phyloP scores from a whole-genome alignment of 2,888 invertebrate species.

The Xylota segnis region DNA sequence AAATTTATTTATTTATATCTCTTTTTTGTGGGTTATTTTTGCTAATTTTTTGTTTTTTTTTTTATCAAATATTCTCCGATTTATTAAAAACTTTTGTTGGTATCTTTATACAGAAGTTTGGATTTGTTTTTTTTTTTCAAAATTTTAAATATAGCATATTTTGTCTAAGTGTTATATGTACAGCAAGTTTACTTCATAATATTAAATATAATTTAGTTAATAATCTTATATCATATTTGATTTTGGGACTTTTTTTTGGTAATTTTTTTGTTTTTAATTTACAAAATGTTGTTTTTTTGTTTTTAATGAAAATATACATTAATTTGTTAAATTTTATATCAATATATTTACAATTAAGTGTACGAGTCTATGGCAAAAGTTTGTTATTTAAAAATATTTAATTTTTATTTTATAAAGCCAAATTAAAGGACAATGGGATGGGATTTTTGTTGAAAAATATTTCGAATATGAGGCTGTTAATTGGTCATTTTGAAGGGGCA shows the following conservation, averaged over 20 bases:
- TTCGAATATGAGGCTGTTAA: conserved; percentile 8
- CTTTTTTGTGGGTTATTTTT: conserved; percentile 34
- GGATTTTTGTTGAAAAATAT: conserved; percentile 14
- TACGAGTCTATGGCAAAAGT: conserved; percentile 44
- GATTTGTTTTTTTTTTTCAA: conserved; percentile 22
- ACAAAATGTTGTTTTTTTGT: conserved; percentile 44
- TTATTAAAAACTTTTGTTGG: conserved; percentile 57
- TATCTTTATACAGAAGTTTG: conserved; percentile 61
- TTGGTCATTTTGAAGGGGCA: conserved; percentile 18
- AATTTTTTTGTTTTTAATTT: conserved; percentile 38
- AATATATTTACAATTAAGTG: conserved; percentile 66
- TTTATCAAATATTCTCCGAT: conserved; percentile 53
- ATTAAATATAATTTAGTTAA: conserved; percentile 27
- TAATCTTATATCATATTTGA: conserved; percentile 49
- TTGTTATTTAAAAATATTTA: conserved; percentile 19
- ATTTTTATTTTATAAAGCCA: conserved; percentile 6
- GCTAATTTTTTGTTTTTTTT: conserved; percentile 35
- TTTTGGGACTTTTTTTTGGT: conserved; percentile 31
- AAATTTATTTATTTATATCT: conserved; percentile 12
- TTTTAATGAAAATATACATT: conserved; percentile 35
- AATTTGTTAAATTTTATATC: conserved; percentile 29
- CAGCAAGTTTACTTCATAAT: conserved; percentile 49
- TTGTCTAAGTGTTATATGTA: conserved; percentile 49
- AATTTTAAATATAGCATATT: conserved; percentile 39
- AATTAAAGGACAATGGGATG: neutral